These are phyloP conservation scores for Stratiolaelaps scimitus DNA, from an alignment of 1,140 invertebrate species.

Conservation along the genomic window DNA sequence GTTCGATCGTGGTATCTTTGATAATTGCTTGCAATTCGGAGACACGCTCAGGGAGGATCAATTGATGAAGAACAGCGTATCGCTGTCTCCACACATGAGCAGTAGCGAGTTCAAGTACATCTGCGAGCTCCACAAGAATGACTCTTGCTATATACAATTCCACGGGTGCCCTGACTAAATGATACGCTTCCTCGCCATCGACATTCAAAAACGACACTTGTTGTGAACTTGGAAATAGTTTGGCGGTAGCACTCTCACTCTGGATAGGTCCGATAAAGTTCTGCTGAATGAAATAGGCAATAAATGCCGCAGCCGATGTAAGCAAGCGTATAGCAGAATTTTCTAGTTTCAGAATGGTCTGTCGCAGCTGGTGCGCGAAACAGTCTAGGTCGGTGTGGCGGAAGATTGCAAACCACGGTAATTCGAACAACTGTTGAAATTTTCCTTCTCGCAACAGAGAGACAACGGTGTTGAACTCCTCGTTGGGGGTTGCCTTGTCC, in stretches of 20 bases:
- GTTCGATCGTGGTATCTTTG: conserved; percentile 47
- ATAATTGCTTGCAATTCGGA: conserved; percentile 51
- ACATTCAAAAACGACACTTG: conserved; percentile 36
- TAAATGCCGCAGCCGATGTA: neutral
- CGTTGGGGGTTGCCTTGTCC: neutral
- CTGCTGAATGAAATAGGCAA: neutral
- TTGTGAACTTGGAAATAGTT: conserved; percentile 31
- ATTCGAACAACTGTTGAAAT: neutral
- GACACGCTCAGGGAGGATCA: conserved; percentile 56
- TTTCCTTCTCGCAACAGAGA: neutral
- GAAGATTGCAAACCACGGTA: neutral
- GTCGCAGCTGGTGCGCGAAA: neutral
- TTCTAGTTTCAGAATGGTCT: neutral
- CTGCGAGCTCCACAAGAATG: conserved; percentile 48
- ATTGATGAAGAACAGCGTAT: conserved; percentile 56
- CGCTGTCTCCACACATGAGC: conserved; percentile 60
- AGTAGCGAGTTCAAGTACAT: conserved; percentile 43
- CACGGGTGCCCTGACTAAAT: conserved; percentile 52
- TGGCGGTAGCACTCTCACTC: neutral
- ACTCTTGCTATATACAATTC: conserved; percentile 53
- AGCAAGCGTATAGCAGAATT: conserved; percentile 31
- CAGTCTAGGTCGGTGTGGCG: neutral
- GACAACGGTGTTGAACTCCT: neutral
- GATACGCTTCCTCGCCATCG: conserved; percentile 39
- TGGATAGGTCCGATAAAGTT: conserved; percentile 10